Evolutionary conservation across 2,797 vertebrate species (phyloP).

Genomic region (Enteromius fasciolatus): DNA sequence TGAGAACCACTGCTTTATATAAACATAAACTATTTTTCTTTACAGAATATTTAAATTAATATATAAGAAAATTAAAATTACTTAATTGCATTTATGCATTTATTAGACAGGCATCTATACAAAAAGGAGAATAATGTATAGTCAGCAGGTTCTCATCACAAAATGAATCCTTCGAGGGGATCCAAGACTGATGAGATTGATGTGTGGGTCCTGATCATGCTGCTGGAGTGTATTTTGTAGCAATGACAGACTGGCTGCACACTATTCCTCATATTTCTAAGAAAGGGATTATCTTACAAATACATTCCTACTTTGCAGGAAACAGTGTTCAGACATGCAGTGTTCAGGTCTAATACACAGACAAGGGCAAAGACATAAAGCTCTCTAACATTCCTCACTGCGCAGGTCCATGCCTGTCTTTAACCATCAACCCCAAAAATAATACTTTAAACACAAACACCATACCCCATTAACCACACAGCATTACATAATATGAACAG

Average conservation of each 20-base stretch:
- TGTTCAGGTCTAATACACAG: conserved; percentile 25
- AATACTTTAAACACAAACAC: conserved; percentile 11
- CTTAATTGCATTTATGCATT: neutral
- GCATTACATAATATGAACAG: neutral
- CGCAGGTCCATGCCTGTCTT: conserved; percentile 56
- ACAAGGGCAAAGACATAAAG: conserved; percentile 23
- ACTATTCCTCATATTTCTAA: neutral
- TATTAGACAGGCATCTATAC: neutral
- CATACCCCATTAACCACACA: conserved; percentile 21
- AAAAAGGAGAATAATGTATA: neutral
- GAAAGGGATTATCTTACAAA: neutral
- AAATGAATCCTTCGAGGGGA: neutral
- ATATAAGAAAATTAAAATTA: neutral
- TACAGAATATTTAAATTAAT: neutral
- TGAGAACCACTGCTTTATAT: neutral
- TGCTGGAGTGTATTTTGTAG: neutral
- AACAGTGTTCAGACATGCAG: conserved; percentile 55
- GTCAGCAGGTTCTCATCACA: neutral
- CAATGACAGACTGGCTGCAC: neutral
- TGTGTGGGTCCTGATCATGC: neutral
- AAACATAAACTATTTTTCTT: neutral
- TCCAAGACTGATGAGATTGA: neutral
- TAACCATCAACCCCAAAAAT: conserved; percentile 29
- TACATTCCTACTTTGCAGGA: conserved; percentile 6
- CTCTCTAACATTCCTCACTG: conserved; percentile 50